Evolutionary conservation across 2,113 vertebrate species (phyloP), one percentile per base, ranked within the genome.

Genomic region (Cygnus atratus): DNA sequence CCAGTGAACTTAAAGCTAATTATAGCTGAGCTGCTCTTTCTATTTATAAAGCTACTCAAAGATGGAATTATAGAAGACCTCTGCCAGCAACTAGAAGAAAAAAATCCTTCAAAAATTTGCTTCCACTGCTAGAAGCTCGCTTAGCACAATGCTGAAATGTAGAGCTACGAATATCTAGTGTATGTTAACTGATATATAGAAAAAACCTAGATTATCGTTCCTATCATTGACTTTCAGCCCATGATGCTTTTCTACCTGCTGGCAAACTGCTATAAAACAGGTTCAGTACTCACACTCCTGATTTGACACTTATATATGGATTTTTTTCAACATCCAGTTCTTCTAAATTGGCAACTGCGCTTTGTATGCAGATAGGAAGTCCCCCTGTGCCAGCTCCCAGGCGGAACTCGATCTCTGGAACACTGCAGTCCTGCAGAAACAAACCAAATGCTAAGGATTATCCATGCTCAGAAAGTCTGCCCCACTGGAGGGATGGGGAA

Each of bases 211-310:
- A 44, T 68, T 57, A 57, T 2, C 25, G 35, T 43, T 87, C 48
- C 26, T 74, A 12, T 29, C 2, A 55, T 13, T 37, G 62, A 75
- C 26, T 84, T 84, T 54, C 55, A 68, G 9, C 26, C 22, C 13
- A 10, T 43, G 37, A 33, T 10, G 8, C 39, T 33, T 29, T 31
- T 75, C 54, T 76, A 85, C 18, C 5, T 29, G 74, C 33, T 90
- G 33, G 26, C 14, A 96, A 87, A 84, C 35, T 7, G 6, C 12
- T 70, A 22, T 31, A 72, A 20, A 35, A 85, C 63, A 79, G 7
- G 6, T 33, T n/a, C 43, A 88, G 91, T 96, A 98, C 98, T 86
- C 95, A 99, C 99, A 98, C 98, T 97, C 98, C 99, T 33, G 98
- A 98, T 86, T 95, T 98, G 90, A 99, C 98, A 48, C 76, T 92